These are phyloP conservation scores for Drosophila fuyamai DNA, from an alignment of 1,140 invertebrate species.

Conservation along the genomic window DNA sequence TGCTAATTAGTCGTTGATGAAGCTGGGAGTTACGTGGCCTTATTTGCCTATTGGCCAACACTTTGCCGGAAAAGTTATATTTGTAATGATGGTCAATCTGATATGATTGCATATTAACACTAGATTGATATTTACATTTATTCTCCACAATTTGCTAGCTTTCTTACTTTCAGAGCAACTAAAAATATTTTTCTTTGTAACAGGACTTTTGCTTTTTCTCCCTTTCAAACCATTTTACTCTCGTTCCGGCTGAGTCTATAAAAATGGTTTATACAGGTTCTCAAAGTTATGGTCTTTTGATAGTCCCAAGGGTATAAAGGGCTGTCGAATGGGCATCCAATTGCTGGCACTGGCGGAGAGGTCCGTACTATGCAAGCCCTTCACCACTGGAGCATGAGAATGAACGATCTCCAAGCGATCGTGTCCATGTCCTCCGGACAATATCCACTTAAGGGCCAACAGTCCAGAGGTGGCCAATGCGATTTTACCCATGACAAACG, in stretches of 20 bases:
- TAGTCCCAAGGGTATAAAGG: slow-evolving; percentile 66
- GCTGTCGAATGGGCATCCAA: slow-evolving; percentile 55
- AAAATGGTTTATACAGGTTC: slow-evolving; percentile 64
- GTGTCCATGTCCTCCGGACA: slow-evolving; percentile 48
- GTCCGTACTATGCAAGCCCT: slow-evolving; percentile 54
- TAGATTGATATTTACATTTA: slow-evolving; percentile 1
- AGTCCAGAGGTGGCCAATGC: slow-evolving; percentile 84
- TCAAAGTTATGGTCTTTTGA: slow-evolving; percentile 59
- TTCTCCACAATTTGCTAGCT: neutral
- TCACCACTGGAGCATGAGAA: slow-evolving; percentile 45
- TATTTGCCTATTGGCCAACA: slow-evolving; percentile 62
- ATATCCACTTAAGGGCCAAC: slow-evolving; percentile 81
- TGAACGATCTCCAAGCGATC: slow-evolving; percentile 76
- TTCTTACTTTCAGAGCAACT: neutral
- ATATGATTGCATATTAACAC: slow-evolving; percentile 6
- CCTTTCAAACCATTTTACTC: neutral
- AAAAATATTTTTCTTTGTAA: neutral
- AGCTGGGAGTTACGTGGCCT: slow-evolving; percentile 54
- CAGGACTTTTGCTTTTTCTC: neutral
- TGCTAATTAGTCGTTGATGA: slow-evolving; percentile 69
- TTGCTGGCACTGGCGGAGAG: slow-evolving; percentile 58
- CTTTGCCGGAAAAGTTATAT: slow-evolving; percentile 9
- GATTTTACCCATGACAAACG: slow-evolving; percentile 87
- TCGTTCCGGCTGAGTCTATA: slow-evolving; percentile 26
- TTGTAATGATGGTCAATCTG: neutral